Base-by-base conservation (phyloP, 2,113 vertebrate species). In the Trematomus loennbergii region DNA sequence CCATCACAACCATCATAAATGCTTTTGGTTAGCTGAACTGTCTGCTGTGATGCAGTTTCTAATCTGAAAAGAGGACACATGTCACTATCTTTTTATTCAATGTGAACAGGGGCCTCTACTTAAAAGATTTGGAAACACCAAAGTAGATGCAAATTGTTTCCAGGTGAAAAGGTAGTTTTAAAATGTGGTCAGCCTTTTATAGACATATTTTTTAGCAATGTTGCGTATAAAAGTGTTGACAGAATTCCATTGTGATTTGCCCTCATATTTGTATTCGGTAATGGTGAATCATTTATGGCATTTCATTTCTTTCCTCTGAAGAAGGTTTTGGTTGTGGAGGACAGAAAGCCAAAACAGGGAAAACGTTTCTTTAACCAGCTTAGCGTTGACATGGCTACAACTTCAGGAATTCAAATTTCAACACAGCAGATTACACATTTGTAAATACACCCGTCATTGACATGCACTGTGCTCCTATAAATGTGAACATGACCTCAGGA, bases 381-480 rank as follows among this genome's bases (percentile, higher is more conserved):
- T 25, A 46, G 9, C 16, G 52, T 45, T 13, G 29, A 58, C 22
- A 71, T 29, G 45, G 40, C 18, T 43, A 22, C 49, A 54, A 20
- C 18, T 50, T 52, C 58, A 62, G 71, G 48, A 62, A 52, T 52
- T 61, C 3, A 49, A 48, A 72, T 12, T 48, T 72, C 71, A 54
- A 54, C 61, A 75, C 25, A 20, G 7, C 17, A n/a, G 16, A n/a
- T 59, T 50, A 72, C 59, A 6, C 9, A 5, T 22, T 52, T 62
- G 5, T 18, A 52, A 7, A 18, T 20, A 22, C 2, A 61, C 13
- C 52, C 10, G 43, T 18, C 45, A 45, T 2, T 25, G 15, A 16
- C 5, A 52, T 22, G 18, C n/a, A 61, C 11, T 9, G 6, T 10
- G 13, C 52, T 52, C 12, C 18, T n/a, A 33, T 6, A 40, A 54